A percentile compares a stretch with the other conserved stretches of the same genome.
Conservation (phyloP, 2,113 vertebrate species). For the Antechinus flavipes region DNA sequence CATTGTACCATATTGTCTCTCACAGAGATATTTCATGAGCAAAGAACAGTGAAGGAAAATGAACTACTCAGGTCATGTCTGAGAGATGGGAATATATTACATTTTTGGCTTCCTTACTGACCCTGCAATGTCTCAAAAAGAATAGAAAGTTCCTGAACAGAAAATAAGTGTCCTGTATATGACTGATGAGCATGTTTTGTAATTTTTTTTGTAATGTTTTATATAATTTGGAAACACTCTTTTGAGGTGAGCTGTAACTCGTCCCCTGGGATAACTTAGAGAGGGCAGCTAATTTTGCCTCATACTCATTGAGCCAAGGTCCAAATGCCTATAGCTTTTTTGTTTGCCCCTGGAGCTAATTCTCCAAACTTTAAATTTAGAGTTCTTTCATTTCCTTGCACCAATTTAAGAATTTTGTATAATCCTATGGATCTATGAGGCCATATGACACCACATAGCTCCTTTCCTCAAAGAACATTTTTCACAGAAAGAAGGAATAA, state of each 20-base stretch:
- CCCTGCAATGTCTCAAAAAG: constrained; percentile 38
- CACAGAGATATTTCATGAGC: not conserved
- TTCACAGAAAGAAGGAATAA: constrained; percentile 70
- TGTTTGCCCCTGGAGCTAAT: not conserved
- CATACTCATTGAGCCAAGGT: not conserved
- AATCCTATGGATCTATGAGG: constrained; percentile 30
- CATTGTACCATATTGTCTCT: not conserved
- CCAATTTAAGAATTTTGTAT: constrained; percentile 50
- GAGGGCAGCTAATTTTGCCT: constrained; percentile 17
- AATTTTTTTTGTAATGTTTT: not conserved
- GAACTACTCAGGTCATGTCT: not conserved
- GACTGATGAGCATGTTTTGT: constrained; percentile 12
- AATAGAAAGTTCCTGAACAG: constrained; percentile 20
- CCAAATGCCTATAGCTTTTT: constrained; percentile 46
- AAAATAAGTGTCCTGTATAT: constrained; percentile 19
- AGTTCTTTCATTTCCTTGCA: constrained; percentile 31
- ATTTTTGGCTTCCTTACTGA: constrained; percentile 35
- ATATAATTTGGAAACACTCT: constrained; percentile 9
- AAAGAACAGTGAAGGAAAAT: not conserved
- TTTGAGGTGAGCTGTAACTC: not conserved
- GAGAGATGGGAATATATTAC: not conserved
- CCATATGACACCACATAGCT: constrained; percentile 34
- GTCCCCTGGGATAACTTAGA: not conserved
- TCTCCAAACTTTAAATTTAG: constrained; percentile 40
- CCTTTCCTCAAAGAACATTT: not conserved